Evolutionary conservation across 2,888 invertebrate species (phyloP).

Genomic region (Melieria picta): DNA sequence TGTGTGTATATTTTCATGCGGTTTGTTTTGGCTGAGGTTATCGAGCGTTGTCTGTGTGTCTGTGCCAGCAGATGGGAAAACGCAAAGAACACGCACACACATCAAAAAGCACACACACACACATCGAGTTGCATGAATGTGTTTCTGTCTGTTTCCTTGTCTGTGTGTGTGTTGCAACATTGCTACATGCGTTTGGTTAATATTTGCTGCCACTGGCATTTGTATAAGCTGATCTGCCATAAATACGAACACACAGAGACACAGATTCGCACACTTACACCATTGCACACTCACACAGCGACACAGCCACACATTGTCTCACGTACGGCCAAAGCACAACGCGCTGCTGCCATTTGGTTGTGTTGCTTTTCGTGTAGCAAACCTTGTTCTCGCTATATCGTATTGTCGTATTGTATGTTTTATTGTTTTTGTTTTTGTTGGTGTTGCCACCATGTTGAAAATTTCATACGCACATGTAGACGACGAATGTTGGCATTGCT

Average conservation of each 20-base stretch:
- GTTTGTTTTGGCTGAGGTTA: neutral
- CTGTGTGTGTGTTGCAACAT: neutral
- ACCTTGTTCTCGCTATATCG: neutral
- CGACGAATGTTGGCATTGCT: neutral
- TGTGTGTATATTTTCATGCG: neutral
- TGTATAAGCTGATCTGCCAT: neutral
- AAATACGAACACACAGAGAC: no score
- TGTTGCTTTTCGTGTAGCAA: neutral
- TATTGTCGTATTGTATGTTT: neutral
- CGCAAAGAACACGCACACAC: slow-evolving; percentile 41
- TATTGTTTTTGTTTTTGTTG: slow-evolving; percentile 10
- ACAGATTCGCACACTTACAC: no score
- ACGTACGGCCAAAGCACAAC: no score
- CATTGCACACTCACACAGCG: no score
- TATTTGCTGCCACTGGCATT: slow-evolving; percentile 17
- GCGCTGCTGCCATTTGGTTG: neutral
- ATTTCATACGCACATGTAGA: no score
- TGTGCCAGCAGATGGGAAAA: neutral
- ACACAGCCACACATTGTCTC: no score
- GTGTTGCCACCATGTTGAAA: neutral
- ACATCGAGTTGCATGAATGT: no score
- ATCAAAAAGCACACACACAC: neutral
- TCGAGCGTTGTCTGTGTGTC: no score
- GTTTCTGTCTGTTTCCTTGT: no score
- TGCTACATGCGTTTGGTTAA: slow-evolving; percentile 3